Base-by-base conservation (phyloP, 2,113 vertebrate species). In the Otocyon megalotis region DNA sequence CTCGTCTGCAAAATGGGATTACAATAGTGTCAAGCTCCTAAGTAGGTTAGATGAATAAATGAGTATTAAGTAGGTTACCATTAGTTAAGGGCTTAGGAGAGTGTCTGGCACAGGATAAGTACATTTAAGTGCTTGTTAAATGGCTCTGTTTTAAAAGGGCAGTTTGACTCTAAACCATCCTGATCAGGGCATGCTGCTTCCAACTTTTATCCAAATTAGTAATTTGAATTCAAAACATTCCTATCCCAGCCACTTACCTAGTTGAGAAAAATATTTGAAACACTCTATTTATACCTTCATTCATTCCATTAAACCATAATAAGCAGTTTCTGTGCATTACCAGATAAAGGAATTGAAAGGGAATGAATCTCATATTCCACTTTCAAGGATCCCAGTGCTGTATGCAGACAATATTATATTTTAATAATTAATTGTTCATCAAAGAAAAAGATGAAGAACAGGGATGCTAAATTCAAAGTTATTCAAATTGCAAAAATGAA, bases 351-450 rank as follows among this genome's bases (percentile, higher is more conserved):
- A 93, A 95, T 60, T 86, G 95, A 95, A 97, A 97, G 96, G 97
- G 91, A 98, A 94, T 10, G 94, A 97, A 98, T 96, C 96, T 98
- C 96, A 97, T 97, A 96, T 95, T 98, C 97, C 62, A 97, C 97
- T 98, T 98, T 97, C 98, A 98, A 98, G 97, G 96, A 98, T 98
- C 98, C 91, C 60, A 97, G 97, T 96, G 97, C 98, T 89, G 98
- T 98, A 98, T 98, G 98, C 98, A 98, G 98, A 99, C 98, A 98
- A 98, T 99, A 99, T 98, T 98, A 97, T 99, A 98, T 98, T 99
- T 99, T 99, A 99, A 99, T 99, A 99, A 99, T 99, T 99, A 99
- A 99, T 99, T 99, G 98, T 98, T 99, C 99, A 99, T 99, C 99
- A 99, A 99, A 99, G 98, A 96, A 98, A 98, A 98, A 98, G 98